Evolutionary conservation across 2,113 vertebrate genomes (phyloP).

Genomic region (Excalfactoria chinensis): DNA sequence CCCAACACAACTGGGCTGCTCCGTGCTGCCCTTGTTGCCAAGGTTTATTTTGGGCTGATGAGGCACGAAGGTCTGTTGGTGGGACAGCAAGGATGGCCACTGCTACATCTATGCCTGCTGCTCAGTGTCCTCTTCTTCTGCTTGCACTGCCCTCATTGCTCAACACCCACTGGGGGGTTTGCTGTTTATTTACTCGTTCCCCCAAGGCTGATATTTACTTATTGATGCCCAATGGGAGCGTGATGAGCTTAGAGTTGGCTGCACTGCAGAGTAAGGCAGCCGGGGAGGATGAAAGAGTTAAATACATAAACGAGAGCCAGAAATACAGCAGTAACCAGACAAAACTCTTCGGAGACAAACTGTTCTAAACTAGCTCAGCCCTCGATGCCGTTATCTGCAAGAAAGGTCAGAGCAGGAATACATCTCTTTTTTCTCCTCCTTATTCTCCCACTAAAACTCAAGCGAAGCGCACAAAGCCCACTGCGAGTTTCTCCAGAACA

Average conservation of each 20-base stretch:
- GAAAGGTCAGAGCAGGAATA: conserved; percentile 45
- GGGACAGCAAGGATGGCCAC: neutral
- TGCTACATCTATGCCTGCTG: neutral
- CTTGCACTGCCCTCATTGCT: neutral
- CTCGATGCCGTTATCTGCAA: conserved; percentile 45
- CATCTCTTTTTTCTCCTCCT: neutral
- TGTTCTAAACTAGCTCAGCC: conserved; percentile 58
- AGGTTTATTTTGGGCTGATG: neutral
- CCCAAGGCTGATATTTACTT: neutral
- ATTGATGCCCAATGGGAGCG: neutral
- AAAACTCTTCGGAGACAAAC: conserved; percentile 64
- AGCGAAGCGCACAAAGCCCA: conserved; percentile 44
- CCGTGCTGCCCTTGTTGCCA: neutral
- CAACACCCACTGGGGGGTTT: neutral
- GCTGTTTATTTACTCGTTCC: neutral
- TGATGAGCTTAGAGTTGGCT: neutral
- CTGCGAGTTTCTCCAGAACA: conserved; percentile 27
- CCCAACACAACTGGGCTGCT: neutral
- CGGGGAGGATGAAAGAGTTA: conserved; percentile 43
- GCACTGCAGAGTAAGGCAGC: neutral
- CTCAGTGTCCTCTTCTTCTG: neutral
- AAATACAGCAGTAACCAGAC: conserved; percentile 3
- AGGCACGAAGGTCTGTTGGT: neutral
- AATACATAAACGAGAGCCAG: conserved; percentile 50
- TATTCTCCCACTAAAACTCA: conserved; percentile 9